Evolutionary conservation across 2,113 vertebrate genomes (phyloP), one percentile per base, ranked within the genome.

Genomic region (Mustelus asterias): DNA sequence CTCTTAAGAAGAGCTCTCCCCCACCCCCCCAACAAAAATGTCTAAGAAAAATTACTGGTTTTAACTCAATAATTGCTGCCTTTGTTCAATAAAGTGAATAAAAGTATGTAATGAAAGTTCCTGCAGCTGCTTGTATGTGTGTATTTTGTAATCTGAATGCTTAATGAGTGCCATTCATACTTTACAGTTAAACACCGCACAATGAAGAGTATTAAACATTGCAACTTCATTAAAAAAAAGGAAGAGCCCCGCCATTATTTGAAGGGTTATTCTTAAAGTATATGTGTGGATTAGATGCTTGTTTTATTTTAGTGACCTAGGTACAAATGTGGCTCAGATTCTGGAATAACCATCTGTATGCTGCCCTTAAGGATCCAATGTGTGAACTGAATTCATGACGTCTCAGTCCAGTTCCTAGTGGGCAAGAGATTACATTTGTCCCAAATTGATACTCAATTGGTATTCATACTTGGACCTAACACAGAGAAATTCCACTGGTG

Each of bases 51-150:
- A 92, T 54, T 37, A 33, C 9, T 93, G 5, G 37, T 18, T n/a
- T 37, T 93, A 37, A n/a, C 58, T 65, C 20, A 16, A 58, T 89
- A 58, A 90, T 90, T 63, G 60, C 33, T 58, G 58, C n/a, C n/a
- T 65, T 65, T 67, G 89, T 93, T 93, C 89, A 93, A 93, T 93
- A 67, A 58, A 89, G 22, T 93, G 89, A 83, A 83, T 83, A 83
- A 83, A 83, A 83, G 16, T 65, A 58, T 63, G 33, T 37, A 92
- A 92, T 93, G 8, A 22, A 93, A 93, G 26, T n/a, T 92, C n/a
- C 54, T 58, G 24, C 26, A n/a, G 16, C 60, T 93, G 16, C 60
- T 93, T n/a, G 63, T 22, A 1, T 93, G 65, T 93, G 89, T 65
- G 58, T 65, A 20, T 10, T 63, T 63, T n/a, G 63, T 29, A 93